Conservation (phyloP, 1,140 invertebrate species). For the Triops cancriformis region DNA sequence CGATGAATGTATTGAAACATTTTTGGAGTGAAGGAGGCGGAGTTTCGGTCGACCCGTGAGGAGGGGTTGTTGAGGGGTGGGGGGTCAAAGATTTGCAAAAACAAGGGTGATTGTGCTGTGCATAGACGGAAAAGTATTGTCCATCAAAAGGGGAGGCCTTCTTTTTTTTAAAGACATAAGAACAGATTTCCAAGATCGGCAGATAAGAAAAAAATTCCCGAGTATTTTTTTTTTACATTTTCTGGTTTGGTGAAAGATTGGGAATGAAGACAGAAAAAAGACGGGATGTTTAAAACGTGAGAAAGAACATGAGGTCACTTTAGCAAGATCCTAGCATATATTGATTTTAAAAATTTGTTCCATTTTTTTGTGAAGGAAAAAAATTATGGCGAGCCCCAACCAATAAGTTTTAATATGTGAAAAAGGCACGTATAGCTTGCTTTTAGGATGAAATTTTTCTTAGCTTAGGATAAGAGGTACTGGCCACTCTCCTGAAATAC, state of each 20-base stretch:
- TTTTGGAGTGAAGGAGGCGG: neutral
- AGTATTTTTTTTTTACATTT: neutral
- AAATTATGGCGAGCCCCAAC: neutral
- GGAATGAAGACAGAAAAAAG: neutral
- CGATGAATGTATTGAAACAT: slow-evolving; percentile 6
- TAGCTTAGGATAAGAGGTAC: neutral
- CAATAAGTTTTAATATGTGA: neutral
- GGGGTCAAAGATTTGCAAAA: neutral
- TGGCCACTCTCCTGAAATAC: too few relatives aligned
- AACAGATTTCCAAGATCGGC: neutral
- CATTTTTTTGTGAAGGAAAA: neutral
- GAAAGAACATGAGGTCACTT: neutral
- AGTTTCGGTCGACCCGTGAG: neutral
- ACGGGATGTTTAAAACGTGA: neutral
- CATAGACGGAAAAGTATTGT: neutral
- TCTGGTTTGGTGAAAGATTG: neutral
- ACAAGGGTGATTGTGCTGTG: slow-evolving; percentile 11
- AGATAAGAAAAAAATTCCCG: neutral
- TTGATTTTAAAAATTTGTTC: neutral
- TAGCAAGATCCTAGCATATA: neutral
- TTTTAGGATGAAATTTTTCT: neutral
- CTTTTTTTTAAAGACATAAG: neutral
- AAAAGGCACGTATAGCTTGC: slow-evolving; percentile 13
- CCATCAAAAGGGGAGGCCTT: neutral
- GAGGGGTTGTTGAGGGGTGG: neutral